Evolutionary conservation across 2,888 invertebrate genomes (phyloP).

Genomic region (Meiosimyza platycephala): DNA sequence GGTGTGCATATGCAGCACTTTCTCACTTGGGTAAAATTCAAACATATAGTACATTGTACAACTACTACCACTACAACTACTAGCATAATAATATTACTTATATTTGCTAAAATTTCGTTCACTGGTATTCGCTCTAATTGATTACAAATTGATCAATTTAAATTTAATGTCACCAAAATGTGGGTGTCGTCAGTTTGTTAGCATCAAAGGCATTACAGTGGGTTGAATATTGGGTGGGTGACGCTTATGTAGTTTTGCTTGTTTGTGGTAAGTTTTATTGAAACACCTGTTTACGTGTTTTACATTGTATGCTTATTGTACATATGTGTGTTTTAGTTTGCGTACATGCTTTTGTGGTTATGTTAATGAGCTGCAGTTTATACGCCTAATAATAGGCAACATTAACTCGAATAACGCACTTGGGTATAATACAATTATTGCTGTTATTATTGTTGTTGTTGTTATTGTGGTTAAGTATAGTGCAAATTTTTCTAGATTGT

Average conservation of each 20-base stretch:
- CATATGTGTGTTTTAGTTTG: neutral
- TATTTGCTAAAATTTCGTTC: constrained; percentile 14
- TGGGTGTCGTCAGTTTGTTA: constrained; percentile 1
- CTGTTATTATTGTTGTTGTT: too few species aligned
- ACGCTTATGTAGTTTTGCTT: neutral
- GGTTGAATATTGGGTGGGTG: neutral
- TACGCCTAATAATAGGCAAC: constrained; percentile 24
- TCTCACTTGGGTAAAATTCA: too few species aligned
- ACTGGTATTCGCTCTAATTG: constrained; percentile 15
- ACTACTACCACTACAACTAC: neutral
- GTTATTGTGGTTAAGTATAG: too few species aligned
- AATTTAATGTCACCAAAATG: constrained; percentile 28
- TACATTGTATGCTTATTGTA: neutral
- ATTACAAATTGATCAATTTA: constrained; percentile 36
- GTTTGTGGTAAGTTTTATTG: constrained; percentile 9
- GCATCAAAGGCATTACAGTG: neutral
- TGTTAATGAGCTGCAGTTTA: constrained; percentile 25
- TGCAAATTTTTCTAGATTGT: too few species aligned
- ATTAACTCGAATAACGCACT: neutral
- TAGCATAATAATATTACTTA: constrained; percentile 2
- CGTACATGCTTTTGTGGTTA: constrained; percentile 10
- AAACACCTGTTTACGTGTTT: constrained; percentile 10
- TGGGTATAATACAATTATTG: too few species aligned
- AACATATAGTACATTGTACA: neutral
- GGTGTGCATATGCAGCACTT: too few species aligned